Evolutionary conservation across 2,113 vertebrate genomes (phyloP).

Genomic region (Alosa alosa): DNA sequence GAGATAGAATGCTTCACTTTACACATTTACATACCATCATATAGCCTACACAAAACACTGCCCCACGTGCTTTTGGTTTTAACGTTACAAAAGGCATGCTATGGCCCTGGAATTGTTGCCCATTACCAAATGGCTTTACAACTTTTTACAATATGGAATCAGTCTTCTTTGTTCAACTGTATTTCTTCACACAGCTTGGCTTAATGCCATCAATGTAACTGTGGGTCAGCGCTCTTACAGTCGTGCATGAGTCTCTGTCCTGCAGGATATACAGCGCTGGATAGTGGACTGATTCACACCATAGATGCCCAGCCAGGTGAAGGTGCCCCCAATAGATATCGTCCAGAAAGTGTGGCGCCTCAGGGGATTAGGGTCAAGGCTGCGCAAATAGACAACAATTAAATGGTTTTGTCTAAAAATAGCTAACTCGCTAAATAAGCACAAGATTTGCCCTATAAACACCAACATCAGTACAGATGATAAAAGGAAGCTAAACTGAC

Average conservation of each 20-base stretch:
- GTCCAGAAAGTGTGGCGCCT: constrained; percentile 86
- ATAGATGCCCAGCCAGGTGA: constrained; percentile 85
- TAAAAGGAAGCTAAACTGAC: too few species aligned
- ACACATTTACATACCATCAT: not conserved
- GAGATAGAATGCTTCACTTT: not conserved
- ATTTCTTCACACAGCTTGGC: not conserved
- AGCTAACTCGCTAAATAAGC: not conserved
- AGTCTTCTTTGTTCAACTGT: not conserved
- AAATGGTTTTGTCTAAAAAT: not conserved
- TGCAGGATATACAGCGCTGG: constrained; percentile 84
- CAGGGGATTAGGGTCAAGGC: constrained; percentile 76
- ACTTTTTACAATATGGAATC: not conserved
- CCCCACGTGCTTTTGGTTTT: too few species aligned
- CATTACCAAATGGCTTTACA: not conserved
- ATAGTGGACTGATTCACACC: constrained; percentile 84
- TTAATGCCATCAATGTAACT: not conserved
- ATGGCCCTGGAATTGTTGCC: too few species aligned
- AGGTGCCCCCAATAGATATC: constrained; percentile 78
- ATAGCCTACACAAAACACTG: not conserved
- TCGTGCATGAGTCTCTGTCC: constrained; percentile 77
- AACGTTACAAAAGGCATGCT: too few species aligned
- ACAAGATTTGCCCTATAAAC: too few species aligned
- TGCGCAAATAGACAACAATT: constrained; percentile 34
- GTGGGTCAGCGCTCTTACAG: constrained; percentile 67
- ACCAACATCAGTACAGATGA: too few species aligned